Evolutionary conservation across 2,797 vertebrate genomes (phyloP), one percentile per base, ranked within the genome.

Genomic region (Podarcis lilfordi): DNA sequence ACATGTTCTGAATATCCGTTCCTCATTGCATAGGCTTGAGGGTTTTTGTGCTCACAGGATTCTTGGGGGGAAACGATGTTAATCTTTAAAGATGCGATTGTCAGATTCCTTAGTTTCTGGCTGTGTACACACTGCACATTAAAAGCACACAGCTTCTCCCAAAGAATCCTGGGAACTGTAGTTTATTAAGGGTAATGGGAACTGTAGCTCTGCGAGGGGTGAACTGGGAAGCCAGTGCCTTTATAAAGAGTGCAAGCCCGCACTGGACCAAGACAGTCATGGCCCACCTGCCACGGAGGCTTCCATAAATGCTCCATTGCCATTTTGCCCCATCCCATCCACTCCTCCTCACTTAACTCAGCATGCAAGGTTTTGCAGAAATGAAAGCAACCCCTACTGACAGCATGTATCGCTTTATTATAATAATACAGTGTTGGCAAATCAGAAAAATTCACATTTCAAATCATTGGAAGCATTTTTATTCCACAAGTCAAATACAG

Each of bases 401-500:
- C 86, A 89, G 71, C 72, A 4, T 17, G 32, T 7, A 3, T 8
- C 84, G 3, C 74, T 96, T 96, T 96, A 96, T 95, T 96, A 80
- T 69, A 68, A 61, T 64, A 71, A 95, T 93, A 95, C 94, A 95
- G 92, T 94, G 93, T 95, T 92, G 94, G 95, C 94, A 94, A 81
- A 89, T 94, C 93, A 93, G 93, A 95, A 96, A 96, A 92, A 93
- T 71, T 95, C 94, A 95, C 93, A 94, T 95, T 95, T 95, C 93
- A 95, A 96, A 95, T 94, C 92, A 95, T 93, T 93, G 94, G 66
- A 97, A 97, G 96, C 94, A 90, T 97, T 98, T 69, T 98, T 98
- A 98, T 98, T 98, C 97, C 96, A 98, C 98, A 97, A 95, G 94
- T 96, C 96, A 97, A 97, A 97, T 96, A 97, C 97, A 97, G 97